phyloP scores from a whole-genome alignment of 1,140 invertebrate species.

The Rhopalosiphum maidis region DNA sequence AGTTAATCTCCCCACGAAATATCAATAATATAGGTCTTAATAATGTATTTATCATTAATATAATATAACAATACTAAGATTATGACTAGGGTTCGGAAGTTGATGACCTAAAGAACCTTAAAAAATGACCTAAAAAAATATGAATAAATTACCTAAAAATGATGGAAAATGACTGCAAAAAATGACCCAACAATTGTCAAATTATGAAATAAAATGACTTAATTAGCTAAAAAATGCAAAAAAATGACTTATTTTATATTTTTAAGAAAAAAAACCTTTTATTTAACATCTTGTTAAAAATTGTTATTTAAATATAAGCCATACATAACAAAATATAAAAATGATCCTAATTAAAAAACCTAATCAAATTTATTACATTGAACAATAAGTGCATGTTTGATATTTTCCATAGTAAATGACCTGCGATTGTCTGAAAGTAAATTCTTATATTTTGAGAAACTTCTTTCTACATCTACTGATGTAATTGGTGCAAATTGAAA shows the following conservation, averaged over 20 bases:
- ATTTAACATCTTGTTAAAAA: constrained; percentile 11
- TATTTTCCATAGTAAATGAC: neutral
- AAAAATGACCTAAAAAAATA: too few relatives aligned
- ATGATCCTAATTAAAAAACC: neutral
- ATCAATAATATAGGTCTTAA: too few relatives aligned
- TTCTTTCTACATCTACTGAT: neutral
- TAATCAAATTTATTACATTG: constrained; percentile 17
- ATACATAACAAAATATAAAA: constrained; percentile 17
- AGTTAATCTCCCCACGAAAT: too few relatives aligned
- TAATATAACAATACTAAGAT: too few relatives aligned
- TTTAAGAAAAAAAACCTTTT: neutral
- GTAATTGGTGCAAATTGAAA: neutral
- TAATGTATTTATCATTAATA: too few relatives aligned
- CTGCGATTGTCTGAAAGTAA: neutral
- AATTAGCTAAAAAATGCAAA: neutral
- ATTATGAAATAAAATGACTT: neutral
- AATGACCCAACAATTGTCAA: constrained; percentile 10
- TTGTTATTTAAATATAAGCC: neutral
- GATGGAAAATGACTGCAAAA: neutral
- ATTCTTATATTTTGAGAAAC: neutral
- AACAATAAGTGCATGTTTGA: neutral
- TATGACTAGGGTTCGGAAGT: neutral
- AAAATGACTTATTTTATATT: constrained; percentile 1
- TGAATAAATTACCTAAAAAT: neutral
- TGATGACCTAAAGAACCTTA: too few relatives aligned